phyloP scores from a whole-genome alignment of 2,113 vertebrate genomes.

The Apaloderma vittatum region DNA sequence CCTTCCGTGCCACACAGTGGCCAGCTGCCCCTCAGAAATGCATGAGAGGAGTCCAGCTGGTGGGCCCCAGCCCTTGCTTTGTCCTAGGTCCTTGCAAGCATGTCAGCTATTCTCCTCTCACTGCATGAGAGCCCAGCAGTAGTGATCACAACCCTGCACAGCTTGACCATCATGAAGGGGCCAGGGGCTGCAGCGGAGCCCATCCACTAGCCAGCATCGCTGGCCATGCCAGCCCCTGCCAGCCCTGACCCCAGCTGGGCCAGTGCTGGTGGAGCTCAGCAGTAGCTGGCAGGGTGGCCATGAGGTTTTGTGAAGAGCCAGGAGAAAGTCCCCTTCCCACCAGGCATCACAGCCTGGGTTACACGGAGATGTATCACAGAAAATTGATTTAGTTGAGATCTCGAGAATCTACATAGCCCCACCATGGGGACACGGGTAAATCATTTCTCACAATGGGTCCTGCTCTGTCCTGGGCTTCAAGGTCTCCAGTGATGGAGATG shows the following conservation, averaged over 20 bases:
- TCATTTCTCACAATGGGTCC: rapidly evolving
- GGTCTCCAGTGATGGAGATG: neutral
- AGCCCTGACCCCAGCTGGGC: rapidly evolving
- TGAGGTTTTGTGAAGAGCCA: neutral
- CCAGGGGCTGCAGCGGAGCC: neutral
- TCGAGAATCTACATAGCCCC: neutral
- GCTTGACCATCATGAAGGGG: rapidly evolving
- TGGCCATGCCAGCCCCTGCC: neutral
- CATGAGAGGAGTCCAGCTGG: neutral
- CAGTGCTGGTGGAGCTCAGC: neutral
- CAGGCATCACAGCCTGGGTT: neutral
- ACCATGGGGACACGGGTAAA: neutral
- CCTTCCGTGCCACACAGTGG: neutral
- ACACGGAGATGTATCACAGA: rapidly evolving
- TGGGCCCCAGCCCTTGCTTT: neutral
- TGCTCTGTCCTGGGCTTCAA: neutral
- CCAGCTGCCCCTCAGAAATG: neutral
- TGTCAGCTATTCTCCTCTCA: neutral
- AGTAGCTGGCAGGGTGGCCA: rapidly evolving
- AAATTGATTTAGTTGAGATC: neutral
- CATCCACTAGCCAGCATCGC: neutral
- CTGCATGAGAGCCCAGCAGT: neutral
- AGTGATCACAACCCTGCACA: neutral
- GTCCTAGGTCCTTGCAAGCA: neutral
- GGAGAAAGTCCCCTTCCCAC: neutral